Percentiles rank a stretch among this genome's conserved stretches.
Conservation (phyloP, 2,888 invertebrate species). For the Acrocera orbiculus region DNA sequence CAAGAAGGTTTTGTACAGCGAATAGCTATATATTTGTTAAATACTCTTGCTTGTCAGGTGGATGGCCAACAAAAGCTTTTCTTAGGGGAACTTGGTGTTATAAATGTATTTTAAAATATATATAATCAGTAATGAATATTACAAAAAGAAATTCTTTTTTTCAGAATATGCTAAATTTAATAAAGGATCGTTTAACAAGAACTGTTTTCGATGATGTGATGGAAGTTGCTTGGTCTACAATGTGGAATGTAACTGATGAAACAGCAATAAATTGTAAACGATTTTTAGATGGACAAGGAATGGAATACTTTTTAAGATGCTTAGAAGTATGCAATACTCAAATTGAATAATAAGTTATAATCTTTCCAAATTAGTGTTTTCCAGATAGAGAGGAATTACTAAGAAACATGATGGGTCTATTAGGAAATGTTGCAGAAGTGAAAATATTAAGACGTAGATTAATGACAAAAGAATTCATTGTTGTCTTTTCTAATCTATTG, state of each 20-base stretch:
- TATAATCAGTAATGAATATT: no score
- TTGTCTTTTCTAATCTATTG: constrained; percentile 71
- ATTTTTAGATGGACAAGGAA: constrained; percentile 75
- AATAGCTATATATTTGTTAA: constrained; percentile 85
- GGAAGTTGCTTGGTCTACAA: constrained; percentile 97
- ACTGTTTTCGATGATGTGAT: constrained; percentile 83
- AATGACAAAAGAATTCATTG: constrained; percentile 69
- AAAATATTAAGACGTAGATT: constrained; percentile 58
- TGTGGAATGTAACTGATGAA: constrained; percentile 98
- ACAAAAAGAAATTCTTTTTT: no score
- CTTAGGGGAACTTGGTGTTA: constrained; percentile 78
- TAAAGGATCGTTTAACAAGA: constrained; percentile 58
- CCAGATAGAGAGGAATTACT: constrained; percentile 77
- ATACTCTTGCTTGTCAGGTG: constrained; percentile 91
- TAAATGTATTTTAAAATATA: no score
- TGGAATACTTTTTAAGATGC: constrained; percentile 79
- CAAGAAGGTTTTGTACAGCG: constrained; percentile 86
- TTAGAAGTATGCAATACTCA: constrained; percentile 57
- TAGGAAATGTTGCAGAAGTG: constrained; percentile 95
- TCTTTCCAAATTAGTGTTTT: constrained; percentile 43
- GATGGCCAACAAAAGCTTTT: constrained; percentile 83
- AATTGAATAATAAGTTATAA: neutral
- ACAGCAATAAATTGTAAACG: constrained; percentile 84
- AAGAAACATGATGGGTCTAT: constrained; percentile 93
- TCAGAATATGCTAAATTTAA: constrained; percentile 74